phyloP scores from a whole-genome alignment of 2,797 vertebrate species.

The Morelia viridis region DNA sequence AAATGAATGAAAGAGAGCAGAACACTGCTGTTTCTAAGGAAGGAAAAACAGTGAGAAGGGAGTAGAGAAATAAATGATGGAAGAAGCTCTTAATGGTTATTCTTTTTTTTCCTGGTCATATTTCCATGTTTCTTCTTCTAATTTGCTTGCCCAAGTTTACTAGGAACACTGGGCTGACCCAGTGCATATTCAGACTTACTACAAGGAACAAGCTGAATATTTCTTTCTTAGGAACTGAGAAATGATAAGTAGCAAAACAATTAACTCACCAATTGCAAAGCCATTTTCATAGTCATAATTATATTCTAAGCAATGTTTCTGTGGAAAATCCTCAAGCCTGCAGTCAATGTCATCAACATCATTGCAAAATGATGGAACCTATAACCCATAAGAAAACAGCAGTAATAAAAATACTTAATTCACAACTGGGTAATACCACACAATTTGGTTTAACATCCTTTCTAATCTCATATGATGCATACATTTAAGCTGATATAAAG shows the following conservation, averaged over 20 bases:
- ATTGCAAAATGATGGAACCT: conserved; percentile 92
- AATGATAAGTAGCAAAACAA: conserved; percentile 1
- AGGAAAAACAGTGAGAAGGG: background rate
- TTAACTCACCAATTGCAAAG: conserved; percentile 89
- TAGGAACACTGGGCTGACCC: background rate
- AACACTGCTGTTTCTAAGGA: background rate
- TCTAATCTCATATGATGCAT: background rate
- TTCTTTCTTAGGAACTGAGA: background rate
- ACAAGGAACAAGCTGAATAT: background rate
- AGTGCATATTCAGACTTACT: background rate
- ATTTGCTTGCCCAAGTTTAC: background rate
- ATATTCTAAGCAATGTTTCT: conserved; percentile 93
- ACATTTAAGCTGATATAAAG: background rate
- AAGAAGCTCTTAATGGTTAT: background rate
- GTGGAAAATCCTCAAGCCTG: conserved; percentile 87
- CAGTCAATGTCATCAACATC: conserved; percentile 87
- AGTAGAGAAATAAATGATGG: background rate
- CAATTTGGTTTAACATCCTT: background rate
- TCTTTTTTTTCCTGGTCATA: background rate
- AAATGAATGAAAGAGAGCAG: background rate
- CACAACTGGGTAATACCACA: background rate
- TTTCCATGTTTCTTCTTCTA: background rate
- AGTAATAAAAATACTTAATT: background rate
- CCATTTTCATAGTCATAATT: conserved; percentile 98
- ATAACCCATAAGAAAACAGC: conserved; percentile 49